phyloP scores from a whole-genome alignment of 2,797 vertebrate species.

The Microctenopoma lineatum region DNA sequence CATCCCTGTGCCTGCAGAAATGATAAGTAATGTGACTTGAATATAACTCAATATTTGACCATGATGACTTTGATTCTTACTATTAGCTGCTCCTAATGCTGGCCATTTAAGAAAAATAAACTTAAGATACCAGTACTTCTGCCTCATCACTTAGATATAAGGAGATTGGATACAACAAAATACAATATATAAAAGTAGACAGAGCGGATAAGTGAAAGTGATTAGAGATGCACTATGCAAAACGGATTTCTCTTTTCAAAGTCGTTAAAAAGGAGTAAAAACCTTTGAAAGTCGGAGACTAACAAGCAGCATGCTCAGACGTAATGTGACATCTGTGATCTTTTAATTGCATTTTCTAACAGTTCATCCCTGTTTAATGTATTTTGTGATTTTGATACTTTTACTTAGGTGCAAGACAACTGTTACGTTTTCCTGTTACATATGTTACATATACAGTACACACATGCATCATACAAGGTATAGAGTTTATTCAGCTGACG shows the following conservation, averaged over 20 bases:
- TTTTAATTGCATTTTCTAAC: no score
- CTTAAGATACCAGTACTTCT: background rate
- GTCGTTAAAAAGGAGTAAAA: no score
- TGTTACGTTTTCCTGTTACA: background rate
- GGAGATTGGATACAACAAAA: background rate
- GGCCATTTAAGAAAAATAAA: slow-evolving; percentile 12
- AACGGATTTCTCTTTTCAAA: background rate
- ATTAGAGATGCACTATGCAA: background rate
- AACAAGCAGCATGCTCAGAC: no score
- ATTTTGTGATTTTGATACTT: no score
- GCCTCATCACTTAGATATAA: background rate
- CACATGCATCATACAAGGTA: background rate
- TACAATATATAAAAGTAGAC: background rate
- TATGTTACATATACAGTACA: background rate
- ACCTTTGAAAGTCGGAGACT: no score
- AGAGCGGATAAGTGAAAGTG: background rate
- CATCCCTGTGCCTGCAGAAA: slow-evolving; percentile 7
- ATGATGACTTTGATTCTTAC: background rate
- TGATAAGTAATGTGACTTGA: slow-evolving; percentile 28
- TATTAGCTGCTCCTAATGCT: slow-evolving; percentile 16
- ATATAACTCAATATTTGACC: slow-evolving; percentile 11
- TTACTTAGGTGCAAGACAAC: no score
- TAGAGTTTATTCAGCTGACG: background rate
- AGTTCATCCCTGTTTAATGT: no score
- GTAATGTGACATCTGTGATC: no score